Base-by-base conservation (phyloP, 2,888 invertebrate species). In the Ophioninae sp. region DNA sequence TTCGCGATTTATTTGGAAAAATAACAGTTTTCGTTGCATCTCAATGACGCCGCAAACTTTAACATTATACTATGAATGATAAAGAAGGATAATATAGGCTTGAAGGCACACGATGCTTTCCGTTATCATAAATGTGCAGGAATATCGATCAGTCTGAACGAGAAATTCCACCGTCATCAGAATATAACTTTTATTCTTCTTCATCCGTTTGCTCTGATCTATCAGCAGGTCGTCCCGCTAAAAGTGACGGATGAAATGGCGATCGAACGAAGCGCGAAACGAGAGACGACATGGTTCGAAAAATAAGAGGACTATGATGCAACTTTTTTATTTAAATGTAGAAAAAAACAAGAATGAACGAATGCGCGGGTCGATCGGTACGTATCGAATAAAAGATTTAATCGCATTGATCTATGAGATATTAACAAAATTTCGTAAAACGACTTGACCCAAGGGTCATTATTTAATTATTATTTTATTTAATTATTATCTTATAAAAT, bases 101-200 rank as follows among this genome's bases (percentile, higher is more conserved):
- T n/a, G 13, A 17, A 68, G 17, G 44, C 8, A 41, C 0, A 20
- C 13, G 44, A 30, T 50, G 17, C 10, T 50, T 21, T 68, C 17
- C 50, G 10, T 21, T 41, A 8, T 13, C 8, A 44, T n/a, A 62
- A 30, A 59, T 44, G 13, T 62, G 41, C 30, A 23, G 7, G 23
- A 41, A 73, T 73, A 73, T 73, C 61, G 72, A 73, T 73, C 41
- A 23, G 72, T 73, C 44, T 61, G 61, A 44, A 62, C 21, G 41
- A n/a, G 41, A 73, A 73, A 62, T 73, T 44, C 50, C 23, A 73
- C 7, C 17, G 23, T 23, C 17, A 21, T 21, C 10, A 20, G 44
- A 44, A 50, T 7, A 17, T 10, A 56, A 21, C 23, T 50, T n/a
- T 68, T 68, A 6, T 13, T 21, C 20, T 65, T 5, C 65, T 8